phyloP scores from a whole-genome alignment of 2,888 invertebrate genomes.

The Mylabris sibirica region DNA sequence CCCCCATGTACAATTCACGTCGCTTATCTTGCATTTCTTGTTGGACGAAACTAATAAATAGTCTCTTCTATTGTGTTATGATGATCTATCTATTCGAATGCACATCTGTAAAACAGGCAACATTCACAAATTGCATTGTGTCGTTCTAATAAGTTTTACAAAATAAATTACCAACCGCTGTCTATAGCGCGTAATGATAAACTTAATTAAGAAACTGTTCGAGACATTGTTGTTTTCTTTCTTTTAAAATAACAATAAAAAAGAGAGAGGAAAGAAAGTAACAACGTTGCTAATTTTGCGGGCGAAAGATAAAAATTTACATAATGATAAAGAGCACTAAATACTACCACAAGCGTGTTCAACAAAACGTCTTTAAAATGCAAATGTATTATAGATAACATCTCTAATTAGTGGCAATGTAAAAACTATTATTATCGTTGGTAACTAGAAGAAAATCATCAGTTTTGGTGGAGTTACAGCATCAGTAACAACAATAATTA shows the following conservation, averaged over 20 bases:
- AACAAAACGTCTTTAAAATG: constrained; percentile 40
- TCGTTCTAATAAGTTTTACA: constrained; percentile 36
- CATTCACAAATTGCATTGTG: constrained; percentile 13
- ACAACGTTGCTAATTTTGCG: constrained; percentile 41
- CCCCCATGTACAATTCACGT: not conserved
- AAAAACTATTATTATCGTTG: constrained; percentile 16
- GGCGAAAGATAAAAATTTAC: constrained; percentile 43
- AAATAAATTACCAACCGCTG: constrained; percentile 40
- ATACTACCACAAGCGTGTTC: constrained; percentile 38
- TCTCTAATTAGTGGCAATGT: constrained; percentile 38
- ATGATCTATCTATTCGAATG: not conserved
- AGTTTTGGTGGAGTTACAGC: no score
- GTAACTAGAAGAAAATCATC: not conserved
- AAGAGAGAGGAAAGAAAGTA: constrained; percentile 21
- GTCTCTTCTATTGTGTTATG: not conserved
- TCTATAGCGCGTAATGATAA: constrained; percentile 40
- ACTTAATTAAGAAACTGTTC: constrained; percentile 40
- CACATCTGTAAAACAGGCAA: not conserved
- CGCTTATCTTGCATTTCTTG: not conserved
- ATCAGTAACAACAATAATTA: constrained; percentile 10
- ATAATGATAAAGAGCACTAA: constrained; percentile 43
- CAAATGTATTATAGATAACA: constrained; percentile 39
- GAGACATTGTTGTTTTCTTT: constrained; percentile 13
- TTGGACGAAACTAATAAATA: not conserved
- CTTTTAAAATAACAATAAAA: not conserved